Conservation (phyloP, 2,888 invertebrate genomes). For the Melieria picta region DNA sequence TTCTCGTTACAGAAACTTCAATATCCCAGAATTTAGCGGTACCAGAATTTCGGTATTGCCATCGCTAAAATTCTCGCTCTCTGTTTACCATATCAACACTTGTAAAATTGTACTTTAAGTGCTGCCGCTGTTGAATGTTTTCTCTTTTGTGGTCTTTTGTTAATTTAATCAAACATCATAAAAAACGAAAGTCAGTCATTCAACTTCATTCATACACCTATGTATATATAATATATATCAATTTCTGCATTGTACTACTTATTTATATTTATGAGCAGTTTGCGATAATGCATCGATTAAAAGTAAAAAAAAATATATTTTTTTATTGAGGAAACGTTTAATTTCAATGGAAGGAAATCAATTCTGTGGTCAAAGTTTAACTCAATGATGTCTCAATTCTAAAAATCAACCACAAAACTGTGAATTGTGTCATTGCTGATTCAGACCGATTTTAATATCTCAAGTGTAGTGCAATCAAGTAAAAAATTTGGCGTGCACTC, state of each 20-base stretch:
- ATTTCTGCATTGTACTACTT: neutral
- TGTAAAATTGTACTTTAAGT: neutral
- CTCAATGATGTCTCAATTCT: too few species aligned
- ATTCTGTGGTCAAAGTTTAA: too few species aligned
- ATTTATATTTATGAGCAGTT: neutral
- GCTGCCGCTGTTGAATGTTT: neutral
- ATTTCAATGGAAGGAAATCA: neutral
- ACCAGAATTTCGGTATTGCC: too few species aligned
- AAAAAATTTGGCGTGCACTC: too few species aligned
- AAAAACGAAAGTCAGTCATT: slow-evolving; percentile 19
- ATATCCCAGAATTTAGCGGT: too few species aligned
- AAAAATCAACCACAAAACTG: too few species aligned
- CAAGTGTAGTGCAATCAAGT: too few species aligned
- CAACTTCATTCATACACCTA: slow-evolving; percentile 18
- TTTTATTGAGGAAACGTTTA: neutral
- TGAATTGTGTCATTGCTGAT: too few species aligned
- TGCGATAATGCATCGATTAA: neutral
- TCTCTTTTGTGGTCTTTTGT: neutral
- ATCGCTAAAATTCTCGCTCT: too few species aligned
- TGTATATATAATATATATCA: neutral
- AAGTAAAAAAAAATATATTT: neutral
- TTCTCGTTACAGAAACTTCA: too few species aligned
- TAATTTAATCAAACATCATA: slow-evolving; percentile 31
- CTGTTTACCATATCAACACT: too few species aligned
- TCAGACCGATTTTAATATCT: too few species aligned